These are phyloP conservation scores for Cynopterus brachyotis DNA, from an alignment of 2,113 vertebrate species.

Conservation along the genomic window DNA sequence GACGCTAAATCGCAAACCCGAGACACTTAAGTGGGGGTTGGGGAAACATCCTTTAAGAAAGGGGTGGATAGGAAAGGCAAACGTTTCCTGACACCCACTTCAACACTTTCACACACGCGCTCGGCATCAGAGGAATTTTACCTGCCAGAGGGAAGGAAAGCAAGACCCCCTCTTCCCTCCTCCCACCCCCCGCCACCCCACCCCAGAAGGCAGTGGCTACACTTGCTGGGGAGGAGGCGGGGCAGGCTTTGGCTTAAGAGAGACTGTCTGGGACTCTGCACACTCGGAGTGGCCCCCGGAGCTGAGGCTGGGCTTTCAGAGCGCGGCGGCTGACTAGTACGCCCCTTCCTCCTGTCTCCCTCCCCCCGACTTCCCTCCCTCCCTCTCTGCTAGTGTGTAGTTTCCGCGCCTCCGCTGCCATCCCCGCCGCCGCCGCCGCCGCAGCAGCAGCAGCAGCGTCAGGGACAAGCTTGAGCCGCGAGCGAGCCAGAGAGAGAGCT, in stretches of 20 bases:
- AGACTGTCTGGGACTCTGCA: constrained; percentile 27
- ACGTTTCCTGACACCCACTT: background rate
- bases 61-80: background rate
- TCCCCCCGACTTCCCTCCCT: constrained; percentile 21
- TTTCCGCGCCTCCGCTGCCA: constrained; percentile 56
- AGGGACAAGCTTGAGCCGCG: constrained; percentile 75
- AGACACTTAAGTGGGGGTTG: background rate
- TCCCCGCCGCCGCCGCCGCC: background rate
- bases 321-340: constrained; percentile 71
- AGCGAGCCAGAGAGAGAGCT: constrained; percentile 64
- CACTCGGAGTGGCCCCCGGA: background rate
- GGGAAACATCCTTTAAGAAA: background rate
- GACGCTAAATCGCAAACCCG: constrained; percentile 39
- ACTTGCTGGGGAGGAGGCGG: background rate
- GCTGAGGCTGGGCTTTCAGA: constrained; percentile 72
- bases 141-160: constrained; percentile 54
- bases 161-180: constrained; percentile 5
- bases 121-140: constrained; percentile 1
- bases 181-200: background rate
- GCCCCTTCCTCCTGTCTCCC: constrained; percentile 50
- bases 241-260: background rate
- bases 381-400: constrained; percentile 70
- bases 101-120: background rate
- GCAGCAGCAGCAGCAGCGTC: constrained; percentile 55
- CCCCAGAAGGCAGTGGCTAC: background rate